Evolutionary conservation across 1,140 invertebrate species (phyloP), one percentile per base, ranked within the genome.

Genomic region (Halesus radiatus): DNA sequence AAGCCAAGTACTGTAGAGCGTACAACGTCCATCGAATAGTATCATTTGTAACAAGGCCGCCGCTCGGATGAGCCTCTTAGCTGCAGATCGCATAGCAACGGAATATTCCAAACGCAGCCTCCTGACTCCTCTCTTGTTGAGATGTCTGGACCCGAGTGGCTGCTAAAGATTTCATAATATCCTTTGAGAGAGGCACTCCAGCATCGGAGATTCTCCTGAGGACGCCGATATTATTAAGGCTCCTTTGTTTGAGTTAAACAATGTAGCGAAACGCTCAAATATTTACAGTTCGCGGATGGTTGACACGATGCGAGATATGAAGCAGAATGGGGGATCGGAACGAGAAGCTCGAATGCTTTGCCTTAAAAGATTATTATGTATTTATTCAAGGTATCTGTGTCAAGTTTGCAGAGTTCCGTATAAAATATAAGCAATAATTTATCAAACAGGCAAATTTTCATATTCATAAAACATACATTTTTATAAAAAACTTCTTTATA

Each of bases 121-220:
- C 26, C 26, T 29, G 26, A 29, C 5, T 22, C 7, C 32, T 7
- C 8, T 10, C 23, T 23, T 5, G 23, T 64, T 26, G 60, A 64
- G 29, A 29, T 15, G 62, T 66, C 62, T 66, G 62, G 62, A 66
- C 29, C 16, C 23, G 62, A 26, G 62, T 26, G 62, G 15, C 22
- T 29, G 29, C 62, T 66, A 66, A 66, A 66, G 62, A 66, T 66
- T 66, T 66, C 26, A 66, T 66, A 66, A 66, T 66, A 66, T 37
- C 62, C 62, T 66, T 66, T 66, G 62, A 66, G 62, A 15, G 26
- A 15, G 22, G 6, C 37, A 10, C 37, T 45, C 37, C 37, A 45
- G 37, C 62, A 26, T 32, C 62, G 29, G 62, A 29, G 62, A 32
- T 16, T 66, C 22, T 66, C 62, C 15, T 1, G 26, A 66, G 62